A percentile compares a stretch with the other conserved stretches of the same genome.
These are phyloP conservation scores for Nemoura dubitans DNA, from an alignment of 2,888 invertebrate genomes.

Conservation along the genomic window DNA sequence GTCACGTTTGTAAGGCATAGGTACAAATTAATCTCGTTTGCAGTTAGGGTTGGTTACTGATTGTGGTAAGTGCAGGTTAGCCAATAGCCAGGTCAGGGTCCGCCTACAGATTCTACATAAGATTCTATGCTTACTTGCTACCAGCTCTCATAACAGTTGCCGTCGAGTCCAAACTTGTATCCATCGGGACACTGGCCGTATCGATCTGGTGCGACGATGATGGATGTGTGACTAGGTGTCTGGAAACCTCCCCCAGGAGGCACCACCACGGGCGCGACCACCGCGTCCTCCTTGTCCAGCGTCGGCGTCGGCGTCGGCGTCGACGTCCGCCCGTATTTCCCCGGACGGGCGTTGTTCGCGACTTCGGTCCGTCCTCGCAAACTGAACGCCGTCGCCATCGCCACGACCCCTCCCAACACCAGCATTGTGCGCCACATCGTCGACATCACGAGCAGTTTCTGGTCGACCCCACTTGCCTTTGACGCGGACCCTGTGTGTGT, in stretches of 20 bases:
- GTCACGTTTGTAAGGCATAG: too few species aligned
- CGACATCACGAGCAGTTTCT: not conserved
- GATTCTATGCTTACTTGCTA: not conserved
- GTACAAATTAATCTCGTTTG: too few species aligned
- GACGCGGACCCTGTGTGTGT: too few species aligned
- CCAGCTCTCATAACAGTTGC: not conserved
- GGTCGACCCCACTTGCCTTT: too few species aligned
- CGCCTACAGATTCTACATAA: not conserved
- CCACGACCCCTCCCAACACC: not conserved
- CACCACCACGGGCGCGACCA: not conserved
- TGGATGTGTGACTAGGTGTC: not conserved
- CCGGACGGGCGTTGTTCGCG: not conserved
- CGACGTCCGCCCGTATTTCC: not conserved
- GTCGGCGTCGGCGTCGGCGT: not conserved
- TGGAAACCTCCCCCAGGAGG: not conserved
- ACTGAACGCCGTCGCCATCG: not conserved
- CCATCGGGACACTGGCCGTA: constrained; percentile 8
- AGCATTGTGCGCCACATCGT: not conserved
- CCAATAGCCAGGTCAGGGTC: too few species aligned
- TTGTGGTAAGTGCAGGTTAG: too few species aligned
- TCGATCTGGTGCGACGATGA: not conserved
- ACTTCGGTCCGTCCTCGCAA: not conserved
- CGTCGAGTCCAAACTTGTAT: not conserved
- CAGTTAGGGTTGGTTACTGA: too few species aligned
- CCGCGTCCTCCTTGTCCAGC: not conserved